Conservation (phyloP, 2,888 invertebrate species). For the Drosophila lutescens region DNA sequence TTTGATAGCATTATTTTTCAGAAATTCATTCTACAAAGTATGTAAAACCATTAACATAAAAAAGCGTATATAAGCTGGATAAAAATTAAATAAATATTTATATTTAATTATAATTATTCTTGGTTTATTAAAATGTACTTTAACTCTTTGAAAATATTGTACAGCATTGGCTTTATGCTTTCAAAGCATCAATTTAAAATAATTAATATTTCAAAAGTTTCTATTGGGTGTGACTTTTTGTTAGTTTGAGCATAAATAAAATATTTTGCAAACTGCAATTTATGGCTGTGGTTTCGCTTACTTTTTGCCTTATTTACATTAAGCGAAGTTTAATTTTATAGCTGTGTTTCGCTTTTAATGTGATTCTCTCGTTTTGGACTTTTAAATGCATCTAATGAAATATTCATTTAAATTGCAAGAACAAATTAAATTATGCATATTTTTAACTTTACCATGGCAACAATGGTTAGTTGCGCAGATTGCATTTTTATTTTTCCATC, state of each 20-base stretch:
- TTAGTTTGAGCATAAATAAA: slow-evolving; percentile 16
- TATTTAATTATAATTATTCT: too few relatives aligned
- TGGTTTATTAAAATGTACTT: too few relatives aligned
- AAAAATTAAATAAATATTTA: too few relatives aligned
- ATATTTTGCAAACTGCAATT: not conserved
- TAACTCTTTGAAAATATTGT: not conserved
- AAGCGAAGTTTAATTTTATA: slow-evolving; percentile 15
- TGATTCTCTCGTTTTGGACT: slow-evolving; percentile 35
- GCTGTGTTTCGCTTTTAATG: slow-evolving; percentile 55
- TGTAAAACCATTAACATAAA: too few relatives aligned
- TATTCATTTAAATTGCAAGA: slow-evolving; percentile 68
- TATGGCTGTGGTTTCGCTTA: not conserved
- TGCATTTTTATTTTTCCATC: not conserved
- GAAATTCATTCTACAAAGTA: too few relatives aligned
- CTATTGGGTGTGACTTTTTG: not conserved
- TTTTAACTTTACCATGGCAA: slow-evolving; percentile 17
- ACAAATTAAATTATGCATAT: slow-evolving; percentile 72
- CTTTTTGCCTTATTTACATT: slow-evolving; percentile 13
- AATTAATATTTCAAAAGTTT: slow-evolving; percentile 13
- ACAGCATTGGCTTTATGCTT: not conserved
- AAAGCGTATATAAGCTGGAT: too few relatives aligned
- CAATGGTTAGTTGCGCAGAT: slow-evolving; percentile 22
- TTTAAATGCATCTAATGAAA: slow-evolving; percentile 68
- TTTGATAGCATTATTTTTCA: too few relatives aligned
- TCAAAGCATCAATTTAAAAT: not conserved